Base-by-base conservation (phyloP, 2,113 vertebrate genomes). In the Neofelis nebulosa region DNA sequence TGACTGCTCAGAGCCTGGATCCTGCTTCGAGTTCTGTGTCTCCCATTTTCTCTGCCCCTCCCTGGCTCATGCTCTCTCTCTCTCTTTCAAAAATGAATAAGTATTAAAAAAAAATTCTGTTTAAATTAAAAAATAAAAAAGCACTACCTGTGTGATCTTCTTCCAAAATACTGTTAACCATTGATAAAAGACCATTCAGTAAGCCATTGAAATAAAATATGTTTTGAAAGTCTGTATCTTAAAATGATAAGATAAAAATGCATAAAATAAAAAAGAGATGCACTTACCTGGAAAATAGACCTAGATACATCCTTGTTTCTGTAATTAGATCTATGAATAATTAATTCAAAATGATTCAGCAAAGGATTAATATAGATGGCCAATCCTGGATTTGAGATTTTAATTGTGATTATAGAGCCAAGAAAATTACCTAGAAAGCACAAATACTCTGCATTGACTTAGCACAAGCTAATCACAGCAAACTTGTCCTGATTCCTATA, bases 321-420 rank as follows among this genome's bases (percentile, higher is more conserved):
- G 27, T 89, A 98, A 97, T 38, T 76, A 95, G n/a, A 90, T 38
- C 33, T 86, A 98, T 93, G 97, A 97, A 96, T 97, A 97, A 97
- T 97, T 97, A 96, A 81, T 93, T 96, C 97, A 89, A 98, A 98
- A 97, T 97, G 97, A 97, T 94, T 91, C 48, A 95, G 14, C 38
- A n/a, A 93, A 85, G 65, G 33, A 96, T 95, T 97, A 93, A 92
- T 41, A 84, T 84, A 87, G 74, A 93, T 86, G 91, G 29, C n/a
- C 79, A 93, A 96, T 95, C 94, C 61, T 81, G 52, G 90, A 89
- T 80, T 82, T 97, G 95, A 93, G 96, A 94, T 57, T 88, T 41
- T 31, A 38, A 97, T 73, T 80, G 45, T 52, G 66, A 71, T 81
- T 71, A 65, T 68, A 95, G 89, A 97, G 65, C 57, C 76, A 95